These are phyloP conservation scores for Ailurus styani DNA, from an alignment of 2,113 vertebrate genomes.

Conservation along the genomic window DNA sequence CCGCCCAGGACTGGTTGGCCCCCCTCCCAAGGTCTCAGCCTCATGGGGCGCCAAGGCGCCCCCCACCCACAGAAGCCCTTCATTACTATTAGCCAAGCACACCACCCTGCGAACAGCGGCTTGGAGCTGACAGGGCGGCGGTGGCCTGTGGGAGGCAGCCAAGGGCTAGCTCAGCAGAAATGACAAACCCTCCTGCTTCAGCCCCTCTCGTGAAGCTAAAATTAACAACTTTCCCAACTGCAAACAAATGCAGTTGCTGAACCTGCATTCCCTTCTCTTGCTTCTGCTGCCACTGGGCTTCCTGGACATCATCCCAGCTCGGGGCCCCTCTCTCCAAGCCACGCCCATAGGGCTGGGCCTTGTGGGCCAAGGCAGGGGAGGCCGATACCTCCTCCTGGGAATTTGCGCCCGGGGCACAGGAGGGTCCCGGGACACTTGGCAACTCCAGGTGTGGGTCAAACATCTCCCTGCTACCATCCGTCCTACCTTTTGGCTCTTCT, in stretches of 20 bases:
- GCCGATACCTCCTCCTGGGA: not conserved
- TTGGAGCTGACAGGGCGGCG: constrained; percentile 42
- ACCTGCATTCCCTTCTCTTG: constrained; percentile 51
- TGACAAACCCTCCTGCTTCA: constrained; percentile 59
- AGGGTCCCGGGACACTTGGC: not conserved
- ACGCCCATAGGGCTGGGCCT: not conserved
- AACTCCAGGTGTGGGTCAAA: not conserved
- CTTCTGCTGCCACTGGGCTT: constrained; percentile 8
- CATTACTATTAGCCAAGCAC: not conserved
- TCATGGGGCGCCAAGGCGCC: not conserved
- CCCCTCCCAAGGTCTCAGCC: not conserved
- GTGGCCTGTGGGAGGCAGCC: constrained; percentile 66
- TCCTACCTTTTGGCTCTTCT: not conserved
- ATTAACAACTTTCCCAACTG: constrained; percentile 65
- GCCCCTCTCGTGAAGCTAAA: constrained; percentile 66
- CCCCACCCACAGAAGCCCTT: not conserved
- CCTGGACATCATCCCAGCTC: not conserved
- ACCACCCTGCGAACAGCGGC: not conserved
- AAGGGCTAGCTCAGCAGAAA: constrained; percentile 73
- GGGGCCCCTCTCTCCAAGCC: not conserved
- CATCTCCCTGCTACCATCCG: not conserved
- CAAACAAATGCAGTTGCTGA: constrained; percentile 69
- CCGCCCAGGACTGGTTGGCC: not conserved
- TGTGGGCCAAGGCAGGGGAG: not conserved
- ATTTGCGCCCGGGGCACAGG: not conserved